A percentile compares a stretch with the other conserved stretches of the same genome.
phyloP scores from a whole-genome alignment of 1,140 invertebrate species.

The Parapsyche elsis region DNA sequence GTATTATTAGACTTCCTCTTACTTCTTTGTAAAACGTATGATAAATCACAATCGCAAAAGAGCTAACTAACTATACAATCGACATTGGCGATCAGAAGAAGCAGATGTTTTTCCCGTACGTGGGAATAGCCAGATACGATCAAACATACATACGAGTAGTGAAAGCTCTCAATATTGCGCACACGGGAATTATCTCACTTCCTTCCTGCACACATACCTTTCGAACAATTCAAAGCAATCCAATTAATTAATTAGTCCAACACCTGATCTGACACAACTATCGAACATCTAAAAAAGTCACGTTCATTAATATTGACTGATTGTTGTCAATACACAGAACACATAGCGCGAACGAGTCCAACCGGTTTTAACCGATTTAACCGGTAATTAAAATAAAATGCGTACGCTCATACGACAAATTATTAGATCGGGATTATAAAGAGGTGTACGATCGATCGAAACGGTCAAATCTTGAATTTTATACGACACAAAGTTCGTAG shows the following conservation, averaged over 20 bases:
- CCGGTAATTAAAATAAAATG: no score
- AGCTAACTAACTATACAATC: neutral
- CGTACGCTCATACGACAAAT: no score
- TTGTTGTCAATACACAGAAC: conserved; percentile 20
- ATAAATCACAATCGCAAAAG: neutral
- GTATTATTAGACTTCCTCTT: neutral
- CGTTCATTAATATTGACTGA: conserved; percentile 25
- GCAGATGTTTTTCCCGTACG: neutral
- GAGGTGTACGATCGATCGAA: no score
- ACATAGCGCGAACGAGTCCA: neutral
- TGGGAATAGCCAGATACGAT: neutral
- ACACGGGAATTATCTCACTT: neutral
- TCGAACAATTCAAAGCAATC: no score
- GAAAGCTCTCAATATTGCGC: neutral
- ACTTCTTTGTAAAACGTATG: no score
- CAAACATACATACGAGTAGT: no score
- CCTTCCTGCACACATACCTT: neutral
- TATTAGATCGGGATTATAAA: no score
- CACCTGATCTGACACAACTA: neutral
- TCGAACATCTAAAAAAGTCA: neutral
- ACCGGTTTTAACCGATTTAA: neutral
- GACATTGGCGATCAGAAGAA: neutral
- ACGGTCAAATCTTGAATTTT: no score
- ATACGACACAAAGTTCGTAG: no score
- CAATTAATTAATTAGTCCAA: neutral